These are phyloP conservation scores for Thaumetopoea pityocampa DNA, from an alignment of 1,140 invertebrate species.

Conservation along the genomic window DNA sequence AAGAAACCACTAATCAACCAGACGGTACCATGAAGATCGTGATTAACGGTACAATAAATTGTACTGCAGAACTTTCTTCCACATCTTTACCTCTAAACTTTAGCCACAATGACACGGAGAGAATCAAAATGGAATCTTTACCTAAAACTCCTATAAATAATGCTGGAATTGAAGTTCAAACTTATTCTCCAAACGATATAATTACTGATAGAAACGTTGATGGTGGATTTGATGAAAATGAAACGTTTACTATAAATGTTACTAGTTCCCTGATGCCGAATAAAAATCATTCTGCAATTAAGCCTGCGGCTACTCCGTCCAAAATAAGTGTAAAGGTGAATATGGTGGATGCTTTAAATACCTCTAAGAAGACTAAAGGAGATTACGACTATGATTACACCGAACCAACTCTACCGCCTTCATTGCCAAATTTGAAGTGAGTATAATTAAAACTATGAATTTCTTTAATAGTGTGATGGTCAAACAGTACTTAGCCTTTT, in stretches of 20 bases:
- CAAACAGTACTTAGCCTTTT: no score
- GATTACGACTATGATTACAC: constrained; percentile 82
- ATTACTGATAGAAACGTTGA: constrained; percentile 53
- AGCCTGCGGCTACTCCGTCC: constrained; percentile 21
- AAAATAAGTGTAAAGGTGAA: constrained; percentile 41
- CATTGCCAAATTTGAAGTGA: constrained; percentile 83
- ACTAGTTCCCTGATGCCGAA: constrained; percentile 57
- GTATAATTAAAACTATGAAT: constrained; percentile 22
- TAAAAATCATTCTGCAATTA: constrained; percentile 29
- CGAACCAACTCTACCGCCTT: constrained; percentile 83
- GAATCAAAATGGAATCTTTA: constrained; percentile 34
- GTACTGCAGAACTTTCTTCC: constrained; percentile 58
- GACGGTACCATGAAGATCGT: constrained; percentile 53
- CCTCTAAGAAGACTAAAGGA: constrained; percentile 70
- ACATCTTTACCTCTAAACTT: constrained; percentile 45
- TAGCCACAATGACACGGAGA: constrained; percentile 35
- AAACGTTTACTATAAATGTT: constrained; percentile 60
- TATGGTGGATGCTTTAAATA: constrained; percentile 56
- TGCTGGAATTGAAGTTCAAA: constrained; percentile 39
- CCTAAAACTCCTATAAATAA: constrained; percentile 43
- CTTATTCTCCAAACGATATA: constrained; percentile 51
- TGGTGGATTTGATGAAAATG: constrained; percentile 48
- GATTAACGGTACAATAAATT: constrained; percentile 65
- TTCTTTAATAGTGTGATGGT: no score
- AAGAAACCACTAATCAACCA: constrained; percentile 38